Evolutionary conservation across 2,113 vertebrate species (phyloP).

Genomic region (Haemorhous mexicanus): DNA sequence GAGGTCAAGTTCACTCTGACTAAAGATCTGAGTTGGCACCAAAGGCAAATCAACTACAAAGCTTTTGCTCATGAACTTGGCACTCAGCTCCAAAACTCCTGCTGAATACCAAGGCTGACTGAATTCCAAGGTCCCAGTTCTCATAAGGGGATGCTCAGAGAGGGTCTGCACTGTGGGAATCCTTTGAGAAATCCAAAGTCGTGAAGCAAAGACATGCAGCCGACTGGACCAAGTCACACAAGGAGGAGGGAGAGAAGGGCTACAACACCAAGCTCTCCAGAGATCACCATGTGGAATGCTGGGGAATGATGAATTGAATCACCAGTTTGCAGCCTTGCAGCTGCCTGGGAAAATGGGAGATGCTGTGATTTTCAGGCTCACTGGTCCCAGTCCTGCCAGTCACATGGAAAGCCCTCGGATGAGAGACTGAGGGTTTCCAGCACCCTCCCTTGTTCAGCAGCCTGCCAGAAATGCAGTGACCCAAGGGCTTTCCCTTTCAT

Average conservation of each 20-base stretch:
- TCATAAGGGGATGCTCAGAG: not conserved
- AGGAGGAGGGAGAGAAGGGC: not conserved
- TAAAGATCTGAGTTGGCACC: not conserved
- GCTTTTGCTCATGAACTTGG: not conserved
- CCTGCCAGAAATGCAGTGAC: constrained; percentile 4
- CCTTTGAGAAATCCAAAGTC: not conserved
- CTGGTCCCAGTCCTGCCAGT: not conserved
- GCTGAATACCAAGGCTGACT: not conserved
- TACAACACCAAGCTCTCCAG: not conserved
- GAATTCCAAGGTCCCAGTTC: not conserved
- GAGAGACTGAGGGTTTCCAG: not conserved
- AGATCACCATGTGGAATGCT: not conserved
- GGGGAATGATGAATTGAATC: not conserved
- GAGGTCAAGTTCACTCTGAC: not conserved
- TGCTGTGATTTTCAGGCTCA: not conserved
- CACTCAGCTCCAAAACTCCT: not conserved
- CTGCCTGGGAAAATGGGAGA: not conserved
- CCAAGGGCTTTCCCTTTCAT: constrained; percentile 8
- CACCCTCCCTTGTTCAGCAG: not conserved
- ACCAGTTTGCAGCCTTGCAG: not conserved
- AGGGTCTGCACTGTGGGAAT: not conserved
- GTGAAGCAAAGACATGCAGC: not conserved
- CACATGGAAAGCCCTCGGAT: not conserved
- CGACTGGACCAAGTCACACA: not conserved
- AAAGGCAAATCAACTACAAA: not conserved